phyloP scores from a whole-genome alignment of 2,113 vertebrate species.

The Boleophthalmus pectinirostris region DNA sequence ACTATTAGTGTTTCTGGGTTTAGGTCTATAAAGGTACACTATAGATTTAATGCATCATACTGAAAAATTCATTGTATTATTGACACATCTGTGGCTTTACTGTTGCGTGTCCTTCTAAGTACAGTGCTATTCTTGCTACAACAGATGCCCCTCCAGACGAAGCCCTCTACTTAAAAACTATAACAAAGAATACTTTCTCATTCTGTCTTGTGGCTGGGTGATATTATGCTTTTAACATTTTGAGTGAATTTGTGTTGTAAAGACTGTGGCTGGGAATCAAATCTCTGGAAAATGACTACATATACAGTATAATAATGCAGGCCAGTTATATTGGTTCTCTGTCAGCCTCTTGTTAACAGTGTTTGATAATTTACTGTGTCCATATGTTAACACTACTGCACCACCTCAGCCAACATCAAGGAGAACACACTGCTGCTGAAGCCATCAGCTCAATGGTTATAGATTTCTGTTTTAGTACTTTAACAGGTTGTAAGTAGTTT shows the following conservation, averaged over 20 bases:
- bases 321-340: constrained; percentile 21
- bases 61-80: background rate
- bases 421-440: background rate
- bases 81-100: background rate
- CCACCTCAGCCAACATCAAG: background rate
- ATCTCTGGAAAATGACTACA: constrained; percentile 49
- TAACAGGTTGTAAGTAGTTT: background rate
- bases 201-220: background rate
- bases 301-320: constrained; percentile 11
- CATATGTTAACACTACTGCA: constrained; percentile 17
- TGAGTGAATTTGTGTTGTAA: background rate
- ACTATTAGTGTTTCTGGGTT: background rate
- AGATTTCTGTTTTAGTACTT: background rate
- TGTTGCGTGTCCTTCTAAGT: background rate
- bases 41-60: background rate
- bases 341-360: constrained; percentile 28
- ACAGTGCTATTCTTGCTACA: background rate
- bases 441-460: background rate
- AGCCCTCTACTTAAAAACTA: background rate
- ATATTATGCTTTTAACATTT: background rate
- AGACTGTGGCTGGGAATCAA: constrained; percentile 18
- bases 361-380: constrained; percentile 13
- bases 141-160: background rate
- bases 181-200: background rate
- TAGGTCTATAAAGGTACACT: constrained; percentile 7